Conservation (phyloP, 1,140 invertebrate genomes). For the Lepidurus couesii region DNA sequence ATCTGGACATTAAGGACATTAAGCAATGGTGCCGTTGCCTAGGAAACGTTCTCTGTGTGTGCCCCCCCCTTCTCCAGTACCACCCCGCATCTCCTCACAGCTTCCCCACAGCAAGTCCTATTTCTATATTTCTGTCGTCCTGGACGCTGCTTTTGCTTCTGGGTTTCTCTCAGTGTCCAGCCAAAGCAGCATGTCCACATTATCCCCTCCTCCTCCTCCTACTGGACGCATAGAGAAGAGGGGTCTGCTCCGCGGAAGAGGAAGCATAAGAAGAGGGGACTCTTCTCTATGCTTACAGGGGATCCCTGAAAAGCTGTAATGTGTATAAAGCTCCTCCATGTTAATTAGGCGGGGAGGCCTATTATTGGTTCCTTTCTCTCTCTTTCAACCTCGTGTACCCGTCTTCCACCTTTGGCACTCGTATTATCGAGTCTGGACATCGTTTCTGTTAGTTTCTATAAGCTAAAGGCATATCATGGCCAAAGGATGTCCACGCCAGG, state of each 20-base stretch:
- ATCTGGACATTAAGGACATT: conserved; percentile 19
- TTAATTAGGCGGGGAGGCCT: not conserved
- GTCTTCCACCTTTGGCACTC: not conserved
- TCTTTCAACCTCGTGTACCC: not conserved
- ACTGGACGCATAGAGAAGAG: no score
- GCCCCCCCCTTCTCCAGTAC: not conserved
- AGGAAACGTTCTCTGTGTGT: not conserved
- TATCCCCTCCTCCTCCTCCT: no score
- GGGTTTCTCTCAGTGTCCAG: no score
- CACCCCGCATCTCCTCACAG: no score
- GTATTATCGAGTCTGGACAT: no score
- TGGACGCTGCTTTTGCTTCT: not conserved
- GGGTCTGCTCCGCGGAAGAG: no score
- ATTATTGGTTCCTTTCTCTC: not conserved
- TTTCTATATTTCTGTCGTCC: not conserved
- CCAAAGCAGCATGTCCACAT: no score
- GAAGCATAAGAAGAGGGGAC: no score
- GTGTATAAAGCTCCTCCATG: conserved; percentile 10
- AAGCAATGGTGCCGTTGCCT: conserved; percentile 16
- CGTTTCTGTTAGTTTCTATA: no score
- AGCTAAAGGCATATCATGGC: no score
- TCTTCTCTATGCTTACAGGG: not conserved
- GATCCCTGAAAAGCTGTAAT: conserved; percentile 12
- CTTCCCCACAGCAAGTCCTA: not conserved
- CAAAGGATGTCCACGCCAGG: no score